Base-by-base conservation (phyloP, 2,113 vertebrate genomes). In the Dunckerocampus dactyliophorus region DNA sequence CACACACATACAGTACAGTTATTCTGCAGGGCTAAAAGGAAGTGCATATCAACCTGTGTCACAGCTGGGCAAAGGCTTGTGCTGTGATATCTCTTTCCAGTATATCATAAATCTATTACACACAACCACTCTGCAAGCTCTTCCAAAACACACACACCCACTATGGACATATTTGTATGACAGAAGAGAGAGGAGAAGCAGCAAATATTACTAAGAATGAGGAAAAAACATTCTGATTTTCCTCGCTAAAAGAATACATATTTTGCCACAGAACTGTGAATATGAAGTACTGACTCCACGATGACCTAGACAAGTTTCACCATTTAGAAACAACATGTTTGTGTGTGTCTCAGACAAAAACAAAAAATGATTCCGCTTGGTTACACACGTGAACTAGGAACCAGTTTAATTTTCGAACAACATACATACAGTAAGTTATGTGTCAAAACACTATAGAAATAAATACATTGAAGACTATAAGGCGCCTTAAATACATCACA, bases 31-130 rank as follows among this genome's bases (percentile, higher is more conserved):
- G 80, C 77, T 85, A 85, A 37, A 74, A 79, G 63, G 73, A 79
- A 81, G 79, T 88, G 88, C 85, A 86, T 88, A 88, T 83, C 76
- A 88, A 90, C 51, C 50, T 87, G 74, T 68, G 75, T 59, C 81
- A 70, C 82, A 82, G 75, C 79, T 85, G 81, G 65, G 65, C 62
- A 47, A 42, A 59, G 6, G 65, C 63, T 54, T 42, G 51, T 73
- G 67, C 74, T 62, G 60, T 64, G 75, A 61, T 14, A 66, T 76
- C 77, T 62, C 76, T 59, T 83, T 76, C 76, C 62, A 62, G 60
- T 63, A 70, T 65, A 71, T 82, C 83, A 86, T 67, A 81, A 43
- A 80, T 63, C 49, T 63, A 76, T 82, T 71, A 82, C 66, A 53
- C 64, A 63, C 19, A 74, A 67, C 43, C 56, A 65, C 47, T 19